Evolutionary conservation across 2,797 vertebrate genomes (phyloP), one percentile per base, ranked within the genome.

Genomic region (Chloroceryle inda): DNA sequence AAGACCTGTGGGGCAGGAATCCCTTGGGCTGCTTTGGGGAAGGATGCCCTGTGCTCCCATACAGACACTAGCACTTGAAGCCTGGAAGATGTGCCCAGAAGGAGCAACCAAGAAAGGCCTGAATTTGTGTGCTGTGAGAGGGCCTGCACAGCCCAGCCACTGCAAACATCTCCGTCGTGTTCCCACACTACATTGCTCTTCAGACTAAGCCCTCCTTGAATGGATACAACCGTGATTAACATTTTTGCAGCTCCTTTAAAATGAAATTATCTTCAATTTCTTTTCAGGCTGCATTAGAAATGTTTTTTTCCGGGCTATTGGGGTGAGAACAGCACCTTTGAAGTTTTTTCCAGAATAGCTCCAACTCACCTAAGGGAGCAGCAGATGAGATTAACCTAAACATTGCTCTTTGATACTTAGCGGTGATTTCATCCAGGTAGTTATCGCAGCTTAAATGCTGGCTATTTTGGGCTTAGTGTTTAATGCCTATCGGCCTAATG

Each of bases 61-160:
- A 6, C 3, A 19, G 81, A 40, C 72, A 17, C 6, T 29, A 29
- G 38, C 0, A 2, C 71, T 10, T 4, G 0, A 10, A 35, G 37
- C 35, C 81, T 47, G 53, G 12, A 5, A 2, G 42, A 10, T n/a
- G 45, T 21, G 19, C 38, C 37, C 75, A 7, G 80, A 37, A 73
- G 50, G 67, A 74, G 56, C 18, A 78, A 31, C 42, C 49, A 42
- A 33, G 80, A 52, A 10, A 3, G 9, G 9, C 11, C 37, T 6
- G 20, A 68, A 5, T 13, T 1, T 0, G 0, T 20, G 33, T 31
- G 45, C 62, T 2, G 1, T 0, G 2, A 18, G 73, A 61, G 55
- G 73, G 21, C 24, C 47, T 37, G 44, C 27, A 1, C 20, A 11
- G 88, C 63, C 3, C 8, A 67, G 21, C 38, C 53, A 16, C 55